Evolutionary conservation across 2,797 vertebrate genomes (phyloP).

Genomic region (Dendrocincla fuliginosa): DNA sequence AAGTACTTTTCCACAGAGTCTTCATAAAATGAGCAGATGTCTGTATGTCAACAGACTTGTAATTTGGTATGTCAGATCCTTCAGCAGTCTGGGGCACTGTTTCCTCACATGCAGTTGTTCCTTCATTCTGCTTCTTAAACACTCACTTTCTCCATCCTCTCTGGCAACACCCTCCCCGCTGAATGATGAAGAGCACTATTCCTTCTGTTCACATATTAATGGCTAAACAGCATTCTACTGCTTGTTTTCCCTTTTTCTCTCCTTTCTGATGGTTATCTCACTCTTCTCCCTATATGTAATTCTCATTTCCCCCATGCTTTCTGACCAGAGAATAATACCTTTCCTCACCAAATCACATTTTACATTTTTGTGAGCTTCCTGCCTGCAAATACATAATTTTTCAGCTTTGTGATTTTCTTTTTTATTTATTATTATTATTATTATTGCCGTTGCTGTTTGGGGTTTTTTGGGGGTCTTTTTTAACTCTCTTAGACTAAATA

Average conservation of each 20-base stretch:
- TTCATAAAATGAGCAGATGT: not conserved
- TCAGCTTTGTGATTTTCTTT: not conserved
- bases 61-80: not conserved
- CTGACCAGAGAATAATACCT: not conserved
- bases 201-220: not conserved
- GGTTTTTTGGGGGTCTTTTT: not conserved
- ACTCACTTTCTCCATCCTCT: not conserved
- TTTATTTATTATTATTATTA: not conserved
- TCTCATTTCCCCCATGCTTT: not conserved
- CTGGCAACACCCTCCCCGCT: not conserved
- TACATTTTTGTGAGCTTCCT: not conserved
- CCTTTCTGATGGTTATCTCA: not conserved
- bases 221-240: not conserved
- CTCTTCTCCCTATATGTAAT: not conserved
- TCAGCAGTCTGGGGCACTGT: not conserved
- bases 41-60: not conserved
- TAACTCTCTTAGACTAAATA: not conserved
- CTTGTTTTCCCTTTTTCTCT: not conserved
- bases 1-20: not conserved
- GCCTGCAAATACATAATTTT: not conserved
- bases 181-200: not conserved
- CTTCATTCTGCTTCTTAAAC: not conserved
- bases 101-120: not conserved
- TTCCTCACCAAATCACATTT: not conserved
- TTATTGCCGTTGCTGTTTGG: no score